A percentile compares a stretch with the other conserved stretches of the same genome.
Evolutionary conservation across 2,797 vertebrate species (phyloP).

Genomic region (Hypotaenidia okinawae): DNA sequence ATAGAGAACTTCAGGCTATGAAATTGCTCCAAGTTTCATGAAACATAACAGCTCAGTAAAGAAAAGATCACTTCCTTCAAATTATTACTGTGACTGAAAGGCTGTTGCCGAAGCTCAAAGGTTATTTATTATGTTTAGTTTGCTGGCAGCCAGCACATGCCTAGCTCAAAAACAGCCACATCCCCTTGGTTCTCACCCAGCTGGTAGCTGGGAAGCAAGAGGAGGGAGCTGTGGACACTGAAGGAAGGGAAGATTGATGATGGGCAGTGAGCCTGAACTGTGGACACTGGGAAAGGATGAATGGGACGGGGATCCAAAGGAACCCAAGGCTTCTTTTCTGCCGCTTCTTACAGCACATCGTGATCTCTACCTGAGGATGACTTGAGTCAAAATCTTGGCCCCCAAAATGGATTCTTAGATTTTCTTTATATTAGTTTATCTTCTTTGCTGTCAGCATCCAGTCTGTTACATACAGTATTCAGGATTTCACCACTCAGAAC

Average conservation of each 20-base stretch:
- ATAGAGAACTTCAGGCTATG: background rate
- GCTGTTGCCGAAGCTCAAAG: slow-evolving; percentile 17
- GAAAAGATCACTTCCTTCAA: slow-evolving; percentile 1
- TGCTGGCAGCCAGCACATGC: slow-evolving; percentile 15
- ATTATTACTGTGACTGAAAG: background rate
- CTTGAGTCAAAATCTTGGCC: background rate
- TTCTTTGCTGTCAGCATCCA: background rate
- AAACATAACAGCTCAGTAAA: background rate
- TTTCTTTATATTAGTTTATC: background rate
- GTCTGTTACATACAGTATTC: background rate
- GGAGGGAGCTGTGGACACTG: background rate
- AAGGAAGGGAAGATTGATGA: slow-evolving; percentile 13
- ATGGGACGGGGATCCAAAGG: background rate
- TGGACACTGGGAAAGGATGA: background rate
- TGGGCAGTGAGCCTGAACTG: background rate
- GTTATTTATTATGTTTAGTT: slow-evolving; percentile 32
- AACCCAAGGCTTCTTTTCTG: background rate
- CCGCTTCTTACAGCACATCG: background rate
- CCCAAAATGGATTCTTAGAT: background rate
- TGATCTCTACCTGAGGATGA: background rate
- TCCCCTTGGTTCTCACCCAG: slow-evolving; percentile 12
- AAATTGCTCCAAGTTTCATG: background rate
- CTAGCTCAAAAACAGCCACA: slow-evolving; percentile 14
- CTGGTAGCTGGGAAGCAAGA: background rate
- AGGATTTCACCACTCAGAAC: background rate